Base-by-base conservation (phyloP, 2,797 vertebrate species). In the Crocodylus rhombifer region DNA sequence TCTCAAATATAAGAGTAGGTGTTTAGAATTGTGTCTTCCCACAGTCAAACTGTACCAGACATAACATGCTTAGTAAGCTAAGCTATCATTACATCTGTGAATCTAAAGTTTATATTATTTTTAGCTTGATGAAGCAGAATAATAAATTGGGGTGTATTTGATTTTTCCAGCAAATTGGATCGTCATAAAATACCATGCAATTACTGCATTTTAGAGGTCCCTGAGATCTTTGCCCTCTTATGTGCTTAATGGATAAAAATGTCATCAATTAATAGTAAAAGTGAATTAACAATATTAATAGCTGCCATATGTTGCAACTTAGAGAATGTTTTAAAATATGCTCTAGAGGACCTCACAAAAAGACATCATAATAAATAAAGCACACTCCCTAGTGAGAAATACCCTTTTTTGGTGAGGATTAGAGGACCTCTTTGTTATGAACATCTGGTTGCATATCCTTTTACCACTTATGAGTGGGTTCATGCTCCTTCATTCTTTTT, bases 101-200 rank as follows among this genome's bases (percentile, higher is more conserved):
- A 89, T 80, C 96, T 95, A 95, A 76, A 71, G 82, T 93, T 75
- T 51, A 89, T 87, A 82, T 9, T 94, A 20, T 23, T 61, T 94
- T 96, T 92, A 95, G 76, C 82, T 94, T 95, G 84, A 85, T 88
- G 88, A 96, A 95, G 87, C 77, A 93, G 89, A 97, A 95, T 62
- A 94, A 87, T 88, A 93, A 82, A 86, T 87, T 89, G 65, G 8
- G 85, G 20, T 85, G 91, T 86, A 81, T 95, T 92, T 95, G 79
- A 84, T 69, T 96, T 91, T 92, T 89, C 93, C 63, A 96, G 88
- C 74, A 96, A 94, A 93, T 90, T 78, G 74, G 58, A 92, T 93
- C 80, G 42, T 74, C 75, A 36, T 84, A 92, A 90, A 95, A 79
- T 84, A 86, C 75, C 57, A 88, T 77, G 60, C 57, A 88, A 77